Conservation (phyloP, 2,888 invertebrate species). For the Empis stercorea region DNA sequence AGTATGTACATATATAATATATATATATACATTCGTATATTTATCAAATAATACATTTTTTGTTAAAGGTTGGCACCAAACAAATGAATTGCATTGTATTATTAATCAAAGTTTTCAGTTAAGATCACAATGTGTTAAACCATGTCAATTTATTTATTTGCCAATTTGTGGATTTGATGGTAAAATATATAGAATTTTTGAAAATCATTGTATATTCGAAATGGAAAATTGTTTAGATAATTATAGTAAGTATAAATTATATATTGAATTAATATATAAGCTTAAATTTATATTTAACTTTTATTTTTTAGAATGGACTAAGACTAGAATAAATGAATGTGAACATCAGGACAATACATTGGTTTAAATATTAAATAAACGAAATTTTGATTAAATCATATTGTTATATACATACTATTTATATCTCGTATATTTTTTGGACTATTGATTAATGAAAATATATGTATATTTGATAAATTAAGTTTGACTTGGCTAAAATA, state of each 20-base stretch:
- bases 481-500: no score
- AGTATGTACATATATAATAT: slow-evolving; percentile 1
- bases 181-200: slow-evolving; percentile 1
- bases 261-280: not conserved
- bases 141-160: not conserved
- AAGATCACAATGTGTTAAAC: not conserved
- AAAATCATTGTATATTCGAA: slow-evolving; percentile 5
- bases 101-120: not conserved
- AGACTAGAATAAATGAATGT: not conserved
- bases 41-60: not conserved
- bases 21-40: not conserved
- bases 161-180: slow-evolving; percentile 5
- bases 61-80: not conserved
- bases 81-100: not conserved
- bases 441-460: no score
- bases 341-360: not conserved
- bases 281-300: not conserved
- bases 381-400: no score
- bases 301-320: not conserved
- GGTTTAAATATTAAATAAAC: not conserved
- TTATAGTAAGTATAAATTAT: not conserved
- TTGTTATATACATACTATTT: no score
- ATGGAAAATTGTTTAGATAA: slow-evolving; percentile 4
- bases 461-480: no score
- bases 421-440: no score